A percentile compares a stretch with the other conserved stretches of the same genome.
These are phyloP conservation scores for Melieria crassipennis DNA, from an alignment of 2,888 invertebrate genomes.

Conservation along the genomic window DNA sequence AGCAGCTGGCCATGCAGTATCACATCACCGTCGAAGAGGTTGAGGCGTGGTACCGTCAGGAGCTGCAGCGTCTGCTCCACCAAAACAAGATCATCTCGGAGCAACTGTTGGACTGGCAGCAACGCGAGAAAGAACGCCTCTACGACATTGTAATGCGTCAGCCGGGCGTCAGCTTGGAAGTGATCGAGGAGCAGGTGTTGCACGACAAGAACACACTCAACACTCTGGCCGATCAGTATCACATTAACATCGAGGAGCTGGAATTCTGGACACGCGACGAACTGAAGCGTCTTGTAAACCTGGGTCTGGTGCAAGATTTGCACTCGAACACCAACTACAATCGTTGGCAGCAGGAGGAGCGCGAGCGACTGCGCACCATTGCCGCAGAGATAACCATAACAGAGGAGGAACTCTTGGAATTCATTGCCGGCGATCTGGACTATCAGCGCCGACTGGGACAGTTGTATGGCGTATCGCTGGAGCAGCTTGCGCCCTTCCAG, in stretches of 20 bases:
- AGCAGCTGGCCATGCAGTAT: constrained; percentile 51
- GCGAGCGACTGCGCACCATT: constrained; percentile 54
- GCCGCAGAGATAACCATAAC: constrained; percentile 55
- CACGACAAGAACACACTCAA: constrained; percentile 44
- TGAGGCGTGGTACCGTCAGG: constrained; percentile 55
- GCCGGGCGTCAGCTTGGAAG: constrained; percentile 48
- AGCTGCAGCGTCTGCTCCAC: constrained; percentile 52
- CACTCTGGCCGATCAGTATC: constrained; percentile 51
- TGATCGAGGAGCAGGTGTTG: constrained; percentile 50
- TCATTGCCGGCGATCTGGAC: constrained; percentile 50
- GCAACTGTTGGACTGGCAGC: constrained; percentile 54
- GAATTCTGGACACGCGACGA: constrained; percentile 56
- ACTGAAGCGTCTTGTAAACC: constrained; percentile 50
- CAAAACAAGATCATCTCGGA: constrained; percentile 51
- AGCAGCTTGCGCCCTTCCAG: constrained; percentile 54
- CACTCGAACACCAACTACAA: constrained; percentile 31
- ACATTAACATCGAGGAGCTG: constrained; percentile 52
- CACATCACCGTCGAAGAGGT: constrained; percentile 53
- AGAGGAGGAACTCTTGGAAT: constrained; percentile 54
- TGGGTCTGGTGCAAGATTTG: constrained; percentile 48
- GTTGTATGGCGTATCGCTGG: constrained; percentile 50
- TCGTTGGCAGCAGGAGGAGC: constrained; percentile 56
- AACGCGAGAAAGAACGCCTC: constrained; percentile 53
- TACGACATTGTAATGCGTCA: constrained; percentile 47
- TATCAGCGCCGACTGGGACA: constrained; percentile 53